These are phyloP conservation scores for Schizothorax lantsangensis DNA, from an alignment of 2,797 vertebrate species.

Conservation along the genomic window DNA sequence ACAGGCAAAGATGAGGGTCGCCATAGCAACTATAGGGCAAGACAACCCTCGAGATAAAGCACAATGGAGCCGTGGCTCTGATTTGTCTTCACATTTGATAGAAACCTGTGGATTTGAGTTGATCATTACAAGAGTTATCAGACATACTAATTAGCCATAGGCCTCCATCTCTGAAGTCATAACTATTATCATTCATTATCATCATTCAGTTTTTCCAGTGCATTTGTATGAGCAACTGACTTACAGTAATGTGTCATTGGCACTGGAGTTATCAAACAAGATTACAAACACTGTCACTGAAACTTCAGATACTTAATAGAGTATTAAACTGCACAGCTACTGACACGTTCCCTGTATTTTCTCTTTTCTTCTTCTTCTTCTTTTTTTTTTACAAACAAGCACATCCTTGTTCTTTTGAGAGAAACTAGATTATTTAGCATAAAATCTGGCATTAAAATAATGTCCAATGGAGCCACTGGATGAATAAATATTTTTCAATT, in stretches of 20 bases:
- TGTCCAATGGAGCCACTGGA: background rate
- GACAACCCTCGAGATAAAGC: conserved; percentile 46
- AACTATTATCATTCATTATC: background rate
- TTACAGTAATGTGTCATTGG: background rate
- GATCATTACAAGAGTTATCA: conserved; percentile 1
- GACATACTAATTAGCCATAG: background rate
- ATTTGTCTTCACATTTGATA: background rate
- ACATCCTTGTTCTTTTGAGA: background rate
- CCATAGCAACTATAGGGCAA: conserved; percentile 62
- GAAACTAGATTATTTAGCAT: background rate
- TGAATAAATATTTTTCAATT: background rate
- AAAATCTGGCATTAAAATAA: background rate
- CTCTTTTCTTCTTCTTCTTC: no score
- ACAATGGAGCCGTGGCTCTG: background rate
- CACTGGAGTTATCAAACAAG: background rate
- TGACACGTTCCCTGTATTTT: background rate
- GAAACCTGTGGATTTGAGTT: conserved; percentile 13
- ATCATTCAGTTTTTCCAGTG: background rate
- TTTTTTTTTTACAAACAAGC: background rate
- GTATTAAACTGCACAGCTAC: background rate
- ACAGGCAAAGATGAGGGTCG: conserved; percentile 49
- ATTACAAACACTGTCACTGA: background rate
- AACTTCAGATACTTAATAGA: background rate
- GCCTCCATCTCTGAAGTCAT: background rate
- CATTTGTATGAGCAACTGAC: background rate